These are phyloP conservation scores for Carassius auratus DNA, from an alignment of 2,113 vertebrate genomes.

Conservation along the genomic window DNA sequence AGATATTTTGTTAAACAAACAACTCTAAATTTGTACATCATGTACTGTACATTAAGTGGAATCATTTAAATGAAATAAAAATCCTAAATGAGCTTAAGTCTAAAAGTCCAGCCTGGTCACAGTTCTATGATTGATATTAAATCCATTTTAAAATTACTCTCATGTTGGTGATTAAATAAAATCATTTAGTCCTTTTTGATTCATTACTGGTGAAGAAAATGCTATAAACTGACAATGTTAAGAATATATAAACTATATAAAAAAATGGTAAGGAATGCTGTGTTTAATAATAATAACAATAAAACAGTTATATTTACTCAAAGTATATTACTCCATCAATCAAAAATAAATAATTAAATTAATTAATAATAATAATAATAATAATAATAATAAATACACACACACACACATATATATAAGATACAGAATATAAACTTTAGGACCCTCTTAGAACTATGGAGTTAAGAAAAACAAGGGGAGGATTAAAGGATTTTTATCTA, in stretches of 20 bases:
- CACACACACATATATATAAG: too few species aligned
- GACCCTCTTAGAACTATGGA: neutral
- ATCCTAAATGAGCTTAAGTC: neutral
- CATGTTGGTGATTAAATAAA: neutral
- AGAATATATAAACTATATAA: neutral
- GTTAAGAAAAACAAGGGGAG: neutral
- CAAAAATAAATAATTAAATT: too few species aligned
- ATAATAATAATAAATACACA: too few species aligned
- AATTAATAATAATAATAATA: too few species aligned
- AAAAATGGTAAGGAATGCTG: neutral
- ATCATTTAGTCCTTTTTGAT: neutral
- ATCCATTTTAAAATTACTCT: neutral
- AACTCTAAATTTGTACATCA: neutral
- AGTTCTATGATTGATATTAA: neutral
- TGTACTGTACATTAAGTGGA: neutral
- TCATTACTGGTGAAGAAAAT: neutral
- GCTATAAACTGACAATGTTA: neutral
- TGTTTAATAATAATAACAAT: too few species aligned
- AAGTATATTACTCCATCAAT: too few species aligned
- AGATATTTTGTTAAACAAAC: slow-evolving; percentile 6
- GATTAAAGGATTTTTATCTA: neutral
- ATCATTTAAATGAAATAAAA: neutral
- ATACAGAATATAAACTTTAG: neutral
- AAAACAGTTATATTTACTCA: too few species aligned
- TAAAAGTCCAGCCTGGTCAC: neutral